Percentiles rank a stretch among this genome's conserved stretches.
phyloP scores from a whole-genome alignment of 2,797 vertebrate genomes.

The Lagocephalus sceleratus region DNA sequence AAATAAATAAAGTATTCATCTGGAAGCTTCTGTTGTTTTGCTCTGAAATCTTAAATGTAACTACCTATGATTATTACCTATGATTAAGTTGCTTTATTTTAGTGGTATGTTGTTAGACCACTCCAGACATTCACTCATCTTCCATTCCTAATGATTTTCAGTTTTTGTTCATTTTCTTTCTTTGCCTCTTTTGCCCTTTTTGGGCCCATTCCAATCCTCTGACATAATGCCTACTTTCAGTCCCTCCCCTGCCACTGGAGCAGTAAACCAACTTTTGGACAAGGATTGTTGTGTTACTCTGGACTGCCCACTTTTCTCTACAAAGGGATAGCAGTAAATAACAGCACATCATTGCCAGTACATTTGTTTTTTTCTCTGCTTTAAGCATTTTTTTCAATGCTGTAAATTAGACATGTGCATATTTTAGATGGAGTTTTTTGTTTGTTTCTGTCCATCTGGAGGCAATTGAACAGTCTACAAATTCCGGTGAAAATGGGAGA shows the following conservation, averaged over 20 bases:
- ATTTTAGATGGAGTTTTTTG: too few relatives aligned
- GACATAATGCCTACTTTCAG: slow-evolving; percentile 73
- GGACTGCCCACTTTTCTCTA: slow-evolving; percentile 31
- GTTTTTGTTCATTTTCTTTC: slow-evolving; percentile 24
- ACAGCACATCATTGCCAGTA: slow-evolving; percentile 1
- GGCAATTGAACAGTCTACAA: too few relatives aligned
- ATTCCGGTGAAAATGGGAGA: too few relatives aligned
- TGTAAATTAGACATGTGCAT: too few relatives aligned
- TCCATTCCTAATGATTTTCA: slow-evolving; percentile 21
- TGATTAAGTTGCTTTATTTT: too few relatives aligned
- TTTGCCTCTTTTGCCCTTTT: slow-evolving; percentile 49
- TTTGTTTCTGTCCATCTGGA: background rate
- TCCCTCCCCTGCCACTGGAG: slow-evolving; percentile 31
- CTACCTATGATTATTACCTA: too few relatives aligned
- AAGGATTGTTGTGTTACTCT: slow-evolving; percentile 57
- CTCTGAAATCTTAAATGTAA: too few relatives aligned
- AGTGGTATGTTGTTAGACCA: too few relatives aligned
- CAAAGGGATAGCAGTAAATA: slow-evolving; percentile 17
- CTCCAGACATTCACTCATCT: slow-evolving; percentile 23
- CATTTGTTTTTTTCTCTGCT: slow-evolving; percentile 19
- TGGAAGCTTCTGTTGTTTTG: too few relatives aligned
- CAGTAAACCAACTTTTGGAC: slow-evolving; percentile 53
- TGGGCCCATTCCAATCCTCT: slow-evolving; percentile 73
- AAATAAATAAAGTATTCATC: too few relatives aligned
- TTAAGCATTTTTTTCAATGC: background rate